Conservation (phyloP, 1,140 invertebrate genomes). For the Drosophila murphyi region DNA sequence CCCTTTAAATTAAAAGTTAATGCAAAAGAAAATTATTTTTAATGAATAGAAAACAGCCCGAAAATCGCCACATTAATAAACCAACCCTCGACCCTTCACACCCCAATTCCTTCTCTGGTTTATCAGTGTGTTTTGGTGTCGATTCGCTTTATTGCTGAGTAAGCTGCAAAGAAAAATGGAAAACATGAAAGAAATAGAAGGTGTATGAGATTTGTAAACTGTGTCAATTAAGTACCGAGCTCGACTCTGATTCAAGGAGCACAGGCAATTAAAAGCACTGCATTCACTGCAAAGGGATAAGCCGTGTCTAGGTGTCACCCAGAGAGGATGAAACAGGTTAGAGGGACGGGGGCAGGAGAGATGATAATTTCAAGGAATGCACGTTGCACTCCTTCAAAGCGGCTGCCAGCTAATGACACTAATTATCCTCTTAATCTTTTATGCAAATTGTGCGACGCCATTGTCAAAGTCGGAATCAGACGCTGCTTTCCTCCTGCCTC, state of each 20-base stretch:
- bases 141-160: conserved; percentile 43
- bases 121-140: conserved; percentile 25
- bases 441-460: conserved; percentile 69
- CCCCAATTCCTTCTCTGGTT: neutral
- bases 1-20: conserved; percentile 78
- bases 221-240: conserved; percentile 39
- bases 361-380: conserved; percentile 29
- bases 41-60: conserved; percentile 78
- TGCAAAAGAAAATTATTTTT: conserved; percentile 81
- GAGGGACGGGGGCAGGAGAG: neutral
- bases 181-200: neutral
- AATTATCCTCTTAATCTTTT: conserved; percentile 79
- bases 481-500: neutral
- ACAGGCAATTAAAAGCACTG: conserved; percentile 54
- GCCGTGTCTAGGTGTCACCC: conserved; percentile 35
- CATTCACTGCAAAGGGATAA: conserved; percentile 22
- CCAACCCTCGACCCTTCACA: conserved; percentile 17
- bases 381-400: conserved; percentile 29
- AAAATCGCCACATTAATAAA: conserved; percentile 72
- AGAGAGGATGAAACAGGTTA: neutral
- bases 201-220: conserved; percentile 37
- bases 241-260: conserved; percentile 31
- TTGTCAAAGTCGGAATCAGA: conserved; percentile 36
- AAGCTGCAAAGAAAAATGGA: conserved; percentile 2
- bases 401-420: conserved; percentile 72